These are phyloP conservation scores for Chrysopilus asiliformis DNA, from an alignment of 2,888 invertebrate species.

Conservation along the genomic window DNA sequence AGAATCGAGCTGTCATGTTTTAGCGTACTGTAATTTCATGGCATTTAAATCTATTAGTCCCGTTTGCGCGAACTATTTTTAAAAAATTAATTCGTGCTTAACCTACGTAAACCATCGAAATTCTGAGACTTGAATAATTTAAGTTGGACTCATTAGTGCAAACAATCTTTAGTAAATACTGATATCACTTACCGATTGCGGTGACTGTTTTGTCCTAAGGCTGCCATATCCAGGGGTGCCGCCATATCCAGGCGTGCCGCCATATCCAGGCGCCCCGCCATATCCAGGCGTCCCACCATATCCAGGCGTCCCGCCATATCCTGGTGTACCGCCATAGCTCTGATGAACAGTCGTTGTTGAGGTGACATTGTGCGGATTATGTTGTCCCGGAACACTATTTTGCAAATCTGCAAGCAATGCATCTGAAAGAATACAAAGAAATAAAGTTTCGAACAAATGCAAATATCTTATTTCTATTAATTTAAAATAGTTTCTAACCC, in stretches of 20 bases:
- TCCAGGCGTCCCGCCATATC: conserved; percentile 33
- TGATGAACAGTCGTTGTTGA: conserved; percentile 32
- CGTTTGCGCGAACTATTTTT: no score
- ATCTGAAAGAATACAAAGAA: conserved; percentile 47
- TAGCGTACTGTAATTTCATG: no score
- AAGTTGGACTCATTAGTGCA: no score
- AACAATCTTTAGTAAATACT: no score
- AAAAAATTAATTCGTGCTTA: no score
- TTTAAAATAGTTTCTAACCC: no score
- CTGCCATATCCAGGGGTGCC: conserved; percentile 63
- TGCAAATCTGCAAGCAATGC: conserved; percentile 91
- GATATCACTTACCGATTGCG: conserved; percentile 45
- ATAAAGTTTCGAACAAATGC: no score
- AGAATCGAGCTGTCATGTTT: no score
- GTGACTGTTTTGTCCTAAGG: conserved; percentile 52
- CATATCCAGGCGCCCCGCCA: conserved; percentile 53
- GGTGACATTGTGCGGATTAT: conserved; percentile 29
- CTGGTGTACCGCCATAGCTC: conserved; percentile 31
- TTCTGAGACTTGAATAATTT: no score
- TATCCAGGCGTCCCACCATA: conserved; percentile 50
- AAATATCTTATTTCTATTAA: no score
- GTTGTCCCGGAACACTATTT: conserved; percentile 68
- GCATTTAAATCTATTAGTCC: no score
- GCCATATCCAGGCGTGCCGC: conserved; percentile 54
- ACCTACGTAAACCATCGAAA: no score